Evolutionary conservation across 2,797 vertebrate species (phyloP), one percentile per base, ranked within the genome.

Genomic region (Gambusia yucatana): DNA sequence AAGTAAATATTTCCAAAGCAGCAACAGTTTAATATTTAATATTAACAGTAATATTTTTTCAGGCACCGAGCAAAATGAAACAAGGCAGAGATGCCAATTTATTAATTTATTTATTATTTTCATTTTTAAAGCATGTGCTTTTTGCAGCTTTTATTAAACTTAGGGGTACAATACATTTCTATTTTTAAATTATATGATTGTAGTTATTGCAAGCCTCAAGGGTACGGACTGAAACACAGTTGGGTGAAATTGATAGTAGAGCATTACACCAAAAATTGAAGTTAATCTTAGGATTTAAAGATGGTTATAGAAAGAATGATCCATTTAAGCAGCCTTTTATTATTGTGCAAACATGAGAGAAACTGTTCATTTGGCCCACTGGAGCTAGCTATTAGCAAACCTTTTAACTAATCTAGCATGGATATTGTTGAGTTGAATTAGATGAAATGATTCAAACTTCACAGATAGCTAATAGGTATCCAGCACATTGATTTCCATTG

Each of bases 391-490:
- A 46, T 77, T 25, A 25, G 50, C 50, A 52, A 79, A 44, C 50
- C 77, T 63, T 78, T 77, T 72, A 87, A 77, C 57, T 46, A 81
- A 65, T 65, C 80, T 44, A 85, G 79, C 74, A 82, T 86, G 87
- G 61, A 59, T 69, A 47, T 36, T 20, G 50, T 78, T 73, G 1
- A 86, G 43, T 79, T 39, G 33, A 36, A 65, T 65, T 39, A 71
- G 78, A 88, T 83, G 22, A 88, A 90, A 90, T 92, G 84, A 89
- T 76, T 76, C 73, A 63, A 79, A 84, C 83, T 84, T 91, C 76
- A 78, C 89, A 87, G 84, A 79, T n/a, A 77, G n/a, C 75, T 90
- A 80, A 89, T 84, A 82, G 69, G 75, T 72, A 84, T 88, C 50
- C 79, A 86, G 77, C 17, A 4, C 79, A 90, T 91, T 20, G 84